Evolutionary conservation across 2,113 vertebrate species (phyloP), one percentile per base, ranked within the genome.

Genomic region (Hypocryptadius cinnamomeus): DNA sequence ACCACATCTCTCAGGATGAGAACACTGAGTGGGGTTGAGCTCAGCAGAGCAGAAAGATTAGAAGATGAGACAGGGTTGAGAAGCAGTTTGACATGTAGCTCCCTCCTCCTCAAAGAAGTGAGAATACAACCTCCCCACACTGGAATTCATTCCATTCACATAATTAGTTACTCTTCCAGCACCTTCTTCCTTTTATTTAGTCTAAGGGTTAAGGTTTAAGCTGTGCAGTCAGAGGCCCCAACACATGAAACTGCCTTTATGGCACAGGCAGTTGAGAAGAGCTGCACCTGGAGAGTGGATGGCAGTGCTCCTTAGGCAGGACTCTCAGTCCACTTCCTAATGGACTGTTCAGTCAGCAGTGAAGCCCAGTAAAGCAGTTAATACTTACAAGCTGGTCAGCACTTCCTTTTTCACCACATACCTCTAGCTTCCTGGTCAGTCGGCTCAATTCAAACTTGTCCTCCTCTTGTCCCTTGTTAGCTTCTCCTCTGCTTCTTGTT

Each of bases 371-470:
- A 37, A 39, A 13, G 35, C 79, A 69, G 23, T 47, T 33, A 53
- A 28, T 20, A 56, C 8, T n/a, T 3, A 42, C 10, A 17, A 83
- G 42, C 22, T 31, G 22, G 6, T 7, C 21, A 56, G 71, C 27
- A 23, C 15, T 25, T 63, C 21, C 5, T 80, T 90, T 74, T 64
- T 79, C 61, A 40, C 30, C 76, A 87, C 92, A 22, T 95, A 99
- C 99, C 98, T 99, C 98, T 70, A 98, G 92, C 94, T 98, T 98
- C 78, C 96, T 97, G 74, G 95, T 98, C 83, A 99, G 95, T 27
- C 87, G 96, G 48, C 89, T 97, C 85, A 98, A 94, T 94, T 99
- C 99, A 77, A 97, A 97, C 15, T 74, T 87, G 40, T 98, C 97
- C 2, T 98, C 98, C 78, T 94, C 94, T 64, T 98, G 97, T 59